Base-by-base conservation (phyloP, 2,797 vertebrate species). In the Glossophaga mutica region DNA sequence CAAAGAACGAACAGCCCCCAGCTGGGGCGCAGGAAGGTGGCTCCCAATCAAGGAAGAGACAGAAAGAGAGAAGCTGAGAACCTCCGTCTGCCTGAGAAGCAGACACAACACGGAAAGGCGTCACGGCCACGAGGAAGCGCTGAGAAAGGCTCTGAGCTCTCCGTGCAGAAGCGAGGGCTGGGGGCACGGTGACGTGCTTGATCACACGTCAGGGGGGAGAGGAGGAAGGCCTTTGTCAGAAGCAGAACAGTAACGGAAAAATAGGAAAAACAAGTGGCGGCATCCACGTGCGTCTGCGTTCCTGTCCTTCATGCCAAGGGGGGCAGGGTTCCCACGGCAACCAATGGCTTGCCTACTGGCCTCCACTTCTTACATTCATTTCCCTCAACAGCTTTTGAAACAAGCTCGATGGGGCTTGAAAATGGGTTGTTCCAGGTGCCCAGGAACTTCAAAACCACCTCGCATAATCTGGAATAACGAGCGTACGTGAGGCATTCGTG, bases 21-120 rank as follows among this genome's bases (percentile, higher is more conserved):
- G 3, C 21, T n/a, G 19, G 67, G 48, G 8, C 2, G 0, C 21
- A 24, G 39, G 67, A 71, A 70, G 46, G 19, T 10, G 52, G 16
- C 0, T 0, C 34, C 44, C 21, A 24, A 44, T 44, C 22, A 10
- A 21, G 65, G 37, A 14, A 2, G 52, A 10, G 37, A 9, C 18
- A 21, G 46, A 57, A 37, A 37, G 39, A 50, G 42, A 32, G 39
- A 24, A 29, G 52, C 34, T 14, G 50, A 62, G 68, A 44, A 2
- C 15, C 32, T 59, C 39, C 14, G 4, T 12, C 32, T 32, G 50
- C 34, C 70, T 0, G 44, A 82, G 57, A 26, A 1, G 11, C 50
- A 24, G 24, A 62, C 3, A 34, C 21, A 52, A n/a, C 15, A 6
- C 15, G 32, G n/a, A 68, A 1, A 42, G 68, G 48, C 21, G 11